Evolutionary conservation across 2,113 vertebrate species (phyloP).

Genomic region (Lynx canadensis): DNA sequence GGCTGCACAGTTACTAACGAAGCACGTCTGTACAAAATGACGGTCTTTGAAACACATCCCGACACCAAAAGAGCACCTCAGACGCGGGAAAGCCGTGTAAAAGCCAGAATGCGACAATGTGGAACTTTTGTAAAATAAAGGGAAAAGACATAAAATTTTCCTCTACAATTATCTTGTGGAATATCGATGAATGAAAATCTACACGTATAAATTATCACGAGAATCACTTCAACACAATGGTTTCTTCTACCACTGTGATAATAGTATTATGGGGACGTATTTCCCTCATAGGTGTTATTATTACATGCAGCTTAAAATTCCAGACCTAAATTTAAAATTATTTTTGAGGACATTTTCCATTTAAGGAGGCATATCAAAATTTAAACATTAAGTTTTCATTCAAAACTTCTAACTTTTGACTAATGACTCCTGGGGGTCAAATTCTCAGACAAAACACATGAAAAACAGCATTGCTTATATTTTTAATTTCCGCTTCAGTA

Average conservation of each 20-base stretch:
- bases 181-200: no score
- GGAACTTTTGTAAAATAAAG: not conserved
- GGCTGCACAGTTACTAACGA: not conserved
- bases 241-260: not conserved
- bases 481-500: not conserved
- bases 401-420: not conserved
- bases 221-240: not conserved
- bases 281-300: not conserved
- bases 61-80: accelerated
- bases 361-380: not conserved
- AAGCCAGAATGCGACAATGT: no score
- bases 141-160: no score
- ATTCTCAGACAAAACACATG: not conserved
- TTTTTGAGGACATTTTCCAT: not conserved
- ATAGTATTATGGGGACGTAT: not conserved
- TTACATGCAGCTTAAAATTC: not conserved
- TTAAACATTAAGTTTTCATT: not conserved
- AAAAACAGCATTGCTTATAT: accelerated
- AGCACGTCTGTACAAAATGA: not conserved
- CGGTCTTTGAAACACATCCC: accelerated
- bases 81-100: not conserved
- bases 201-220: accelerated
- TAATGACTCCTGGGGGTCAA: not conserved
- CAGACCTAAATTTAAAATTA: not conserved
- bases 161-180: accelerated